phyloP scores from a whole-genome alignment of 2,797 vertebrate genomes.

The Eulemur coronatus region DNA sequence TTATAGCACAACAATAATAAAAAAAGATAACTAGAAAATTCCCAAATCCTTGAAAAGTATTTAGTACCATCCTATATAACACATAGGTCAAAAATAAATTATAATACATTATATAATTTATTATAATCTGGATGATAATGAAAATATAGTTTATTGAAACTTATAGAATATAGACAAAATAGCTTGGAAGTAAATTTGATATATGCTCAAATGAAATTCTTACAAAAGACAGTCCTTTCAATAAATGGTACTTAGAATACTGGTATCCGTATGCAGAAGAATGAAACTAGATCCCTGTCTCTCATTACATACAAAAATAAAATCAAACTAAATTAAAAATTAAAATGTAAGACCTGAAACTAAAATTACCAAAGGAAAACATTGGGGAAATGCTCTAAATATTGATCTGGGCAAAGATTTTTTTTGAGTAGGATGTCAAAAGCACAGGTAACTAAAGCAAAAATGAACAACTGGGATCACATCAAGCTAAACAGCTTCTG shows the following conservation, averaged over 20 bases:
- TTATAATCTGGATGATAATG: background rate
- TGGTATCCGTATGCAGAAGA: background rate
- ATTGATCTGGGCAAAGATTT: background rate
- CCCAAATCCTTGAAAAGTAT: background rate
- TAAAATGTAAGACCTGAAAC: background rate
- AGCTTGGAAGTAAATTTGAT: background rate
- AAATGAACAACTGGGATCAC: background rate
- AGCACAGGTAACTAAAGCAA: background rate
- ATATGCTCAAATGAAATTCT: background rate
- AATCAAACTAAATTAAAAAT: background rate
- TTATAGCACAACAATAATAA: background rate
- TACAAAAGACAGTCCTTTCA: background rate
- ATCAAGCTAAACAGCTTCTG: background rate
- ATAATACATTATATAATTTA: background rate
- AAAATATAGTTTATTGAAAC: background rate
- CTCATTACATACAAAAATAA: background rate
- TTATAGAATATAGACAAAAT: background rate
- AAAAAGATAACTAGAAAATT: background rate
- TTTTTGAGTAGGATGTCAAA: background rate
- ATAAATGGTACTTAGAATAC: background rate
- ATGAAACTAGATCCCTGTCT: background rate
- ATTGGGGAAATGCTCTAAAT: background rate
- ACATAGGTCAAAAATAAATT: background rate
- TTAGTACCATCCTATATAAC: background rate
- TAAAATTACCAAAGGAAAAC: background rate